Evolutionary conservation across 2,888 invertebrate genomes (phyloP), one percentile per base, ranked within the genome.

Genomic region (Aquatica leii): DNA sequence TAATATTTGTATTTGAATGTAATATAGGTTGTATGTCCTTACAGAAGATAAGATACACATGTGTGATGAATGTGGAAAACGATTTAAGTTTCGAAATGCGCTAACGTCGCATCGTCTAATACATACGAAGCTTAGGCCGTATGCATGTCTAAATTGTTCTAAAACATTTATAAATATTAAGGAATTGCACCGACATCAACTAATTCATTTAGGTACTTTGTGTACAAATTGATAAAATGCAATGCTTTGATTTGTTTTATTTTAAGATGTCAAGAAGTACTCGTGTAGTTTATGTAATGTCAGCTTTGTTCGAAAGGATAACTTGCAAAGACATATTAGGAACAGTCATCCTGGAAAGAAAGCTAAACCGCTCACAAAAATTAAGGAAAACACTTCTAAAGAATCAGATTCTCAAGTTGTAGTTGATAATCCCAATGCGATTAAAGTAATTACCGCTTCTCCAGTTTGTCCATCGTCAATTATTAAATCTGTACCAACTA

Each of bases 291-390:
- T 89, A 20, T 94, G 94, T 78, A 84, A 85, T 35, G 87, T 88
- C 6, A 85, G 85, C 40, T 93, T 93, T 76, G 83, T 89, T 46
- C 84, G 94, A 62, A 91, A 90, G 76, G 94, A 94, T 77, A 94
- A 93, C 77, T 83, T 93, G 63, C 86, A 87, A 64, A 85, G 93
- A 0, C 93, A 93, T 78, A 84, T 92, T 60, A 86, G 89, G 57
- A 91, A 92, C 78, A 89, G 91, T 57, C 93, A 94, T 78, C 87
- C 88, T 0, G 86, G 79, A 65, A 78, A 76, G 69, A 75, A 78
- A 65, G 75, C 74, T 18, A 74, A 75, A 52, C 69, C 75, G 56
- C 75, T 78, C 41, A 73, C 74, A 59, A 77, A 74, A 50, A 52
- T 72, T 12, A 72, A 72, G 65, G 64, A 41, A 17, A 34, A 66